Percentiles rank a stretch among this genome's conserved stretches.
These are phyloP conservation scores for Eretmodus cyanostictus DNA, from an alignment of 2,113 vertebrate species.

Conservation along the genomic window DNA sequence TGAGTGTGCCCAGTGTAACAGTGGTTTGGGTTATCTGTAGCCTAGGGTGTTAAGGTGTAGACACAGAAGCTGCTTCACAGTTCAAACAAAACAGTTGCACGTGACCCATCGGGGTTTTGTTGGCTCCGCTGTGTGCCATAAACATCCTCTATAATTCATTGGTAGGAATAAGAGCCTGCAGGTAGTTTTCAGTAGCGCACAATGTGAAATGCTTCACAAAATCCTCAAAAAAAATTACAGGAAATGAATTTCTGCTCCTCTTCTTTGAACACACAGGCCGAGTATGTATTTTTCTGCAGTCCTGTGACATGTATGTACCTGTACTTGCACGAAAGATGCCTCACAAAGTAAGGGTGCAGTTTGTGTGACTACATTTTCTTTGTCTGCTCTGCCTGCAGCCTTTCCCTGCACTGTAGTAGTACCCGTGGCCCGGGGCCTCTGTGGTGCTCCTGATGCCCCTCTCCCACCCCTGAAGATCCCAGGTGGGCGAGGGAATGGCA, in stretches of 20 bases:
- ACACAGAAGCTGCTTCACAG: not conserved
- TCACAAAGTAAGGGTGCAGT: not conserved
- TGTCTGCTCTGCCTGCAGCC: conserved; percentile 65
- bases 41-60: not conserved
- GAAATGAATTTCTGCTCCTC: not conserved
- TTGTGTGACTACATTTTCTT: not conserved
- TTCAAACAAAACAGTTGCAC: not conserved
- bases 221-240: not conserved
- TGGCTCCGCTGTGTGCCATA: not conserved
- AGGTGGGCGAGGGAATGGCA: conserved; percentile 99
- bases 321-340: not conserved
- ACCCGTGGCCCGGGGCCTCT: conserved; percentile 97
- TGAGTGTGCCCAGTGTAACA: not conserved
- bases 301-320: not conserved
- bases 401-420: conserved; percentile 90
- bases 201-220: not conserved
- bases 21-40: not conserved
- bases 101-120: not conserved
- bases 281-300: not conserved
- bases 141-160: not conserved
- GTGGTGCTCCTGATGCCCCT: conserved; percentile 99
- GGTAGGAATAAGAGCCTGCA: not conserved
- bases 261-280: not conserved
- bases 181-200: not conserved
- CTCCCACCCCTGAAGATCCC: conserved; percentile 99